Evolutionary conservation across 1,140 invertebrate genomes (phyloP), one percentile per base, ranked within the genome.

Genomic region (Scylla paramamosain): DNA sequence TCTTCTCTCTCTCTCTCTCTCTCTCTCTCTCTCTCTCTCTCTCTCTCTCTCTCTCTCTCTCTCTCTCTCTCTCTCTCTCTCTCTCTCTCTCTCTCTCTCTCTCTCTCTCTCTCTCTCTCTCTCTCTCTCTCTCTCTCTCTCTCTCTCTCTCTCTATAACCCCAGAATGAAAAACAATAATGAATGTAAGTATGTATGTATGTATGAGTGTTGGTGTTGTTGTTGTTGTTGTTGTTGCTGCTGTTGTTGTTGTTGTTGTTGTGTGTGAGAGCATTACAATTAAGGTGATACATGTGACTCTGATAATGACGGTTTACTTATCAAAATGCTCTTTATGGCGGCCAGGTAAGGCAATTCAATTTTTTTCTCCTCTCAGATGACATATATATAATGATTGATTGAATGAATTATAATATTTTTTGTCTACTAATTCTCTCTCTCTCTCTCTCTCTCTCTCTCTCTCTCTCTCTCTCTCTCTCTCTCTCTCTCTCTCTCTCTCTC

Each of bases 251-350:
- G 39, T 39, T 39, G 52, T 12, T 59, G 52, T 12, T 59, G 52
- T 4, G 52, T 4, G 52, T 59, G 52, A 12, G 20, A 59, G 52
- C 2, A 0, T 59, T 59, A 59, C 12, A 12, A 12, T 59, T 59
- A 59, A 59, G 52, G 52, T 59, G 52, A 59, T 59, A 12, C 52
- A 39, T 20, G 0, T 59, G 52, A 59, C 52, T 59, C 91, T 94
- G 6, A 89, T 95, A 95, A 95, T 95, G 89, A 92, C 82, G 90
- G 94, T 95, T 95, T 95, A 95, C 94, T 95, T 95, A 92, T 46
- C 94, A 95, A 93, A 83, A 39, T 39, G 89, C 90, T 91, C 83
- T 95, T 90, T 92, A 91, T 95, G 94, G 94, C 94, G 91, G 94
- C 46, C 89, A 95, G 94, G 94, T 95, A 95, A 95, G 94, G 90